Evolutionary conservation across 2,797 vertebrate species (phyloP).

Genomic region (Masticophis lateralis): DNA sequence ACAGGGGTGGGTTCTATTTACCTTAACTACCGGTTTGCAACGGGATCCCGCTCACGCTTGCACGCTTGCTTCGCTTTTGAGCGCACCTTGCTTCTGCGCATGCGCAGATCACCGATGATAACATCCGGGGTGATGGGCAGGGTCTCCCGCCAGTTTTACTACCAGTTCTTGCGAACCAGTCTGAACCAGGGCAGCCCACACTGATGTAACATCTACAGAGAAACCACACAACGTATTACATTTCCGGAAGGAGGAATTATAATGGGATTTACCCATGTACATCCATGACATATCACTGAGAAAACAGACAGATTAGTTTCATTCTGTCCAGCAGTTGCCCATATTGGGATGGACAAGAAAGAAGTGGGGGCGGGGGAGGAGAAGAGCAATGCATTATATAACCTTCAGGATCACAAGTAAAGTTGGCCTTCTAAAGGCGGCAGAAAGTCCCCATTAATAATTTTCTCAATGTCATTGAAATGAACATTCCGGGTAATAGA

Average conservation of each 20-base stretch:
- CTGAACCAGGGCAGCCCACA: no score
- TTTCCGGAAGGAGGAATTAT: not conserved
- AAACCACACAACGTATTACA: not conserved
- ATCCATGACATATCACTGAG: slow-evolving; percentile 33
- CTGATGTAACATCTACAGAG: slow-evolving; percentile 16
- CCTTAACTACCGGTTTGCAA: no score
- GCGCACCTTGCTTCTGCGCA: no score
- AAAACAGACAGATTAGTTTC: slow-evolving; percentile 43
- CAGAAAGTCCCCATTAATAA: not conserved
- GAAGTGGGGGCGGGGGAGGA: fast-evolving
- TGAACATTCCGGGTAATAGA: not conserved
- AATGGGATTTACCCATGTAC: slow-evolving; percentile 27
- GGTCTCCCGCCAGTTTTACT: no score
- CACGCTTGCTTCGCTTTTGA: no score
- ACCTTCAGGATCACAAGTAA: not conserved
- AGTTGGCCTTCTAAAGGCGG: not conserved
- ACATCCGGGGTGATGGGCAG: no score
- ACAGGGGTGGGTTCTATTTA: no score
- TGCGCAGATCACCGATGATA: no score
- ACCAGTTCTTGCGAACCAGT: no score
- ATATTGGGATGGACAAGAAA: not conserved
- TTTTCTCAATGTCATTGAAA: not conserved
- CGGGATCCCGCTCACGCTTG: no score
- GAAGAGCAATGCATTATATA: not conserved
- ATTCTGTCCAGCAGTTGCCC: slow-evolving; percentile 34